Base-by-base conservation (phyloP, 2,797 vertebrate species). In the Crenichthys baileyi region DNA sequence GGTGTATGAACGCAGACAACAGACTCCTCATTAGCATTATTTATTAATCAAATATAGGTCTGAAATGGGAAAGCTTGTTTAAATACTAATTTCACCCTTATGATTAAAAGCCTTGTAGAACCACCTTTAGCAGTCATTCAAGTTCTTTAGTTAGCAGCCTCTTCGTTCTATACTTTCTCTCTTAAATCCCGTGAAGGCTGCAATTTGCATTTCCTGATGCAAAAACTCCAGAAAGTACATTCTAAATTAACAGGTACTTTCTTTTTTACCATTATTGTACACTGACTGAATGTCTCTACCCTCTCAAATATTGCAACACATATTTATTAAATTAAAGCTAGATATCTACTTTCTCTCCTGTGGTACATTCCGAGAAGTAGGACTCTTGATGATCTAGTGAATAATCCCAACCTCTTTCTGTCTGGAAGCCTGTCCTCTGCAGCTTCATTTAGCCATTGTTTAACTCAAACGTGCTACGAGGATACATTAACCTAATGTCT, bases 401-500 rank as follows among this genome's bases (percentile, higher is more conserved):
- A 71, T 53, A 26, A 26, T 70, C 67, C 5, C 73, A 74, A 50
- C 41, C 44, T 22, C 50, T 29, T 41, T 50, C 26, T 77, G 50
- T 20, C 60, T 76, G 29, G 61, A 11, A 55, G 12, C n/a, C 63
- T 50, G 44, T 65, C 50, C 60, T 75, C 67, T 67, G 44, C 53
- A 65, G 26, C 58, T 87, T 78, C 73, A 81, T 84, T 63, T 75
- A 86, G 20, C 72, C 78, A 48, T 68, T 70, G 80, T 70, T 74
- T 71, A 84, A 76, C 63, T 44, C 12, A 46, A 70, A 78, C 88
- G 88, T 87, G 46, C 41, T 81, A 68, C 53, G 79, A 84, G 84
- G 87, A 85, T 48, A 87, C 41, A 0, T 79, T 67, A 73, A 84
- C 77, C 76, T 79, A 73, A 81, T 78, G 82, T 85, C 81, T 80